These are phyloP conservation scores for Ammospiza caudacuta DNA, from an alignment of 2,113 vertebrate species.

Conservation along the genomic window DNA sequence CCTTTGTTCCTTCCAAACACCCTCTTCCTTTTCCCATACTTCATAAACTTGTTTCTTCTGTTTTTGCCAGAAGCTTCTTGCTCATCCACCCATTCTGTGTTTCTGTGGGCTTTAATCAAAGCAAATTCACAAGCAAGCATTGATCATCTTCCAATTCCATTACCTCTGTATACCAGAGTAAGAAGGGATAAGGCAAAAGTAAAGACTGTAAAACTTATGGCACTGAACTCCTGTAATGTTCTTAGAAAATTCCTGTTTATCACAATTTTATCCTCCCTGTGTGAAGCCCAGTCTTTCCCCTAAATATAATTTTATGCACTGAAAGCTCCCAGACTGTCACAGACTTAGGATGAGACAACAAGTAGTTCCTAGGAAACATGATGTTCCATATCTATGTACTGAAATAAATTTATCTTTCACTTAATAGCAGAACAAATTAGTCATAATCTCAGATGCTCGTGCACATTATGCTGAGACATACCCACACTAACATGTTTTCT, in stretches of 20 bases:
- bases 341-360: slow-evolving; percentile 42
- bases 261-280: not conserved
- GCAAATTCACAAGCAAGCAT: not conserved
- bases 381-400: slow-evolving; percentile 63
- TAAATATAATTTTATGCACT: slow-evolving; percentile 50
- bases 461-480: slow-evolving; percentile 79
- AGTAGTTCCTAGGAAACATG: slow-evolving; percentile 62
- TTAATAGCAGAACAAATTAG: slow-evolving; percentile 78
- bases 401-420: slow-evolving; percentile 77
- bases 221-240: not conserved
- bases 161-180: fast-evolving
- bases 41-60: not conserved
- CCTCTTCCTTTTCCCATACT: not conserved
- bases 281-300: slow-evolving; percentile 26
- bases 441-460: slow-evolving; percentile 73
- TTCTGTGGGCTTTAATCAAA: not conserved
- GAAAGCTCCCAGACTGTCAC: slow-evolving; percentile 38
- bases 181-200: not conserved
- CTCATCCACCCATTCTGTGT: not conserved
- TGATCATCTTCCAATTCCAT: not conserved
- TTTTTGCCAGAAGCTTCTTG: not conserved
- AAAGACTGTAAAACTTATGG: not conserved
- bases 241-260: not conserved
- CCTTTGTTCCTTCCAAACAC: not conserved
- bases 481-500: slow-evolving; percentile 74